Evolutionary conservation across 53 echinoderm and acorn worm genomes (phyloP).

Genomic region (Glandiceps talaboti): DNA sequence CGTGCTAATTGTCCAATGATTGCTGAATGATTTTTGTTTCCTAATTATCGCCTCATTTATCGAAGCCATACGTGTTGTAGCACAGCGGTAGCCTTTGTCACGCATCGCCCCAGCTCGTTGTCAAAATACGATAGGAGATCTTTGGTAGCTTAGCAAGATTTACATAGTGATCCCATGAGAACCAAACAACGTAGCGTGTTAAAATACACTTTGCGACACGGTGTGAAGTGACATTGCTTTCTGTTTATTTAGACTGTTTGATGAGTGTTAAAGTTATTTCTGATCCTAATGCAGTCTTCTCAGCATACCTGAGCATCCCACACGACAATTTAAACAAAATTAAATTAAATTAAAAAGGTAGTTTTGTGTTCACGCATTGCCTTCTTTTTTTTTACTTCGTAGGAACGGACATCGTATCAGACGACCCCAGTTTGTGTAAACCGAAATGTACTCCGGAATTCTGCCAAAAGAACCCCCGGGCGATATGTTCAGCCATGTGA

Average conservation of each 20-base stretch:
- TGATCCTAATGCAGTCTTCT: no score
- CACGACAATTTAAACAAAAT: no score
- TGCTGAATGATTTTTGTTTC: background rate
- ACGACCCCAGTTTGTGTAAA: conserved; percentile 30
- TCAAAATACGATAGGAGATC: background rate
- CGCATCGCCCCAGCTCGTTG: background rate
- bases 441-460: conserved; percentile 84
- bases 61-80: background rate
- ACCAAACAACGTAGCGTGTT: background rate
- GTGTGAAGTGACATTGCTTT: background rate
- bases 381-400: background rate
- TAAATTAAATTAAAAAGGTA: no score
- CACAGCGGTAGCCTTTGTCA: background rate
- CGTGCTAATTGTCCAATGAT: no score
- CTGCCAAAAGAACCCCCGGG: conserved; percentile 55
- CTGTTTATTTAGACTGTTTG: background rate
- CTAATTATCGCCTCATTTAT: background rate
- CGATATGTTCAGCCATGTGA: conserved; percentile 85
- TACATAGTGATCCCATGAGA: background rate
- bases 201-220: background rate
- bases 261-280: no score
- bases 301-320: no score
- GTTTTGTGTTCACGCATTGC: no score
- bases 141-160: background rate
- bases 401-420: conserved; percentile 2